Conservation (phyloP, 1,140 invertebrate genomes). For the Papilio glaucus region DNA sequence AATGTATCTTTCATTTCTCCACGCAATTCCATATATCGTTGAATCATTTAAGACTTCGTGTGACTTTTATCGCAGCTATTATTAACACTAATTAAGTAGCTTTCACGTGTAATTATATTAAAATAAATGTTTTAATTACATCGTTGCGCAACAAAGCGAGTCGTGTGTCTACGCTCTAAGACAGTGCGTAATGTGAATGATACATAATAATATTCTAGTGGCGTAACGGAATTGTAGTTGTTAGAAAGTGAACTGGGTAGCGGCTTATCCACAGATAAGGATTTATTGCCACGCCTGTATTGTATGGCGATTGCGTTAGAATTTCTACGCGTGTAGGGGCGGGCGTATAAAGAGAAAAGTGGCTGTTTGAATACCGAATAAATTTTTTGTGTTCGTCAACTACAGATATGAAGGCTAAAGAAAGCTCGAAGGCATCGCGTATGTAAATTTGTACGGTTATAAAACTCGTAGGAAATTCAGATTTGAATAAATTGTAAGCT, state of each 20-base stretch:
- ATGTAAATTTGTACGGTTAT: slow-evolving; percentile 11
- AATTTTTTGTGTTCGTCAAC: slow-evolving; percentile 27
- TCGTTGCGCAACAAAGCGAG: slow-evolving; percentile 23
- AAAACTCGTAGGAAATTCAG: slow-evolving; percentile 2
- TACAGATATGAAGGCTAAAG: slow-evolving; percentile 9
- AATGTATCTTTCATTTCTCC: too few species aligned
- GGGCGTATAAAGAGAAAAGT: slow-evolving; percentile 37
- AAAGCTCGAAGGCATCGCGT: slow-evolving; percentile 2
- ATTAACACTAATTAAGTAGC: slow-evolving; percentile 31
- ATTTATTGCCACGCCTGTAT: slow-evolving; percentile 43
- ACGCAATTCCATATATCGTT: not conserved
- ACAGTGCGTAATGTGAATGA: slow-evolving; percentile 31
- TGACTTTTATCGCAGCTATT: slow-evolving; percentile 19
- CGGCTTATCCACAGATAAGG: slow-evolving; percentile 49
- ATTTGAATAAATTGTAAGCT: slow-evolving; percentile 9
- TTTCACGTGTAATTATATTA: slow-evolving; percentile 24
- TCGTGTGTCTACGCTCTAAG: slow-evolving; percentile 23
- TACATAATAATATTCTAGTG: slow-evolving; percentile 38
- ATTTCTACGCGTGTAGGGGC: slow-evolving; percentile 38
- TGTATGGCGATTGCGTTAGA: slow-evolving; percentile 41
- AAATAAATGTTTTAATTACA: slow-evolving; percentile 33
- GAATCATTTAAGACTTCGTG: slow-evolving; percentile 2
- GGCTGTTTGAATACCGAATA: slow-evolving; percentile 40
- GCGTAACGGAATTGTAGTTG: slow-evolving; percentile 36
- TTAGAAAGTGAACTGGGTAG: slow-evolving; percentile 43